Evolutionary conservation across 2,113 vertebrate genomes (phyloP), one percentile per base, ranked within the genome.

Genomic region (Romanogobio albipinnatus): DNA sequence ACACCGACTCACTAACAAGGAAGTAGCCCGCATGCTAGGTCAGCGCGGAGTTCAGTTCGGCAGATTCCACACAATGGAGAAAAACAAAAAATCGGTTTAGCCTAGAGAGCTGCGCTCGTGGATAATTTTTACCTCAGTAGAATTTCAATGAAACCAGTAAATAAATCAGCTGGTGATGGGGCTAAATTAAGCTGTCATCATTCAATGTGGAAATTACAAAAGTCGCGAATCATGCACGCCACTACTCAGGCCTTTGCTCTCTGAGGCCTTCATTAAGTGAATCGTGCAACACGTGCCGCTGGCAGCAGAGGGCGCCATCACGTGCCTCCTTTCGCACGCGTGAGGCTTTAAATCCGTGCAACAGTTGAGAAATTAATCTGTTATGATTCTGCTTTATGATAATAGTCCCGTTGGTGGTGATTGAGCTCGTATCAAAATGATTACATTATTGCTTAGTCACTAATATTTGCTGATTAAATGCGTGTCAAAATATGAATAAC

Each of bases 1-100:
- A 84, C 83, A 85, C 70, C 49, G 73, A 75, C 71, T 73, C 82
- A 82, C 70, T 86, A 85, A 89, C 83, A 76, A 75, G 88, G 88
- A 89, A 89, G 88, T 89, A 89, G 82, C 85, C 22, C 58, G 6
- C 73, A 66, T 36, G 83, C 64, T 79, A 74, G 14, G 6, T 22
- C 47, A 58, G 22, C 19, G 59, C 58, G 19, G 8, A 24, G n/a
- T 81, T 64, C 17, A 3, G 14, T 4, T 85, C 76, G 39, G 88
- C 88, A 87, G 59, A 87, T 89, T 89, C 88, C 33, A 77, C 87
- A 79, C 26, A 1, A 10, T 1, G 13, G 3, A 53, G 14, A 53
- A 17, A 26, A 29, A 4, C 58, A 15, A 3, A 24, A 47, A 53
- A n/a, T 4, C 22, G 2, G 15, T 39, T 71, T 2, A 26, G 43